These are phyloP conservation scores for Neocrepidodera transversa DNA, from an alignment of 2,888 invertebrate species.

Conservation along the genomic window DNA sequence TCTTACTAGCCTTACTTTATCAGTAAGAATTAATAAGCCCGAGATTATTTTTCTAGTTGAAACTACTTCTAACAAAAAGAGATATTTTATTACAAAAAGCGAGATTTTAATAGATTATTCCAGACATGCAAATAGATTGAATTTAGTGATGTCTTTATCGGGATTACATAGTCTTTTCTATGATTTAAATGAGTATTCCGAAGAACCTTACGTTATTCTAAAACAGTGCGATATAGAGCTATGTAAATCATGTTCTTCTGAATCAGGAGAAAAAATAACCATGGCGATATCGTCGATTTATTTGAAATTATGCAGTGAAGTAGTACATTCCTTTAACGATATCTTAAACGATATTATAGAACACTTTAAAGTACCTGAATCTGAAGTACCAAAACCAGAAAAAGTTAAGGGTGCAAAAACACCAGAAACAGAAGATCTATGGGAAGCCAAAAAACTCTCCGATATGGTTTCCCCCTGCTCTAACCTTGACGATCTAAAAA, in stretches of 20 bases:
- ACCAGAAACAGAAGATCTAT: slow-evolving; percentile 66
- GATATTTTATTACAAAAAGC: slow-evolving; percentile 68
- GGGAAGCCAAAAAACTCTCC: slow-evolving; percentile 74
- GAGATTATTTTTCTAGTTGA: slow-evolving; percentile 79
- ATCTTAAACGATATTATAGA: slow-evolving; percentile 58
- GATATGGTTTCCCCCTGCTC: slow-evolving; percentile 43
- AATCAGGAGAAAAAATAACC: slow-evolving; percentile 72
- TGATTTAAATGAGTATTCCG: slow-evolving; percentile 53
- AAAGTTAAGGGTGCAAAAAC: slow-evolving; percentile 31
- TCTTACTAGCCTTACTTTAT: slow-evolving; percentile 68
- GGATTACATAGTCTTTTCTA: slow-evolving; percentile 65
- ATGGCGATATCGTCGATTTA: slow-evolving; percentile 73
- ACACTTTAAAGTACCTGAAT: slow-evolving; percentile 58
- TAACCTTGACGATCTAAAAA: slow-evolving; percentile 28
- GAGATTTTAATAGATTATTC: slow-evolving; percentile 77
- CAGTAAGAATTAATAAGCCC: slow-evolving; percentile 77
- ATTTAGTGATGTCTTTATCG: slow-evolving; percentile 68
- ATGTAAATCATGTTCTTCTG: slow-evolving; percentile 68
- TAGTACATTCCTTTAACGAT: slow-evolving; percentile 74
- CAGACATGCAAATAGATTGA: slow-evolving; percentile 69
- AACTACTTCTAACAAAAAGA: slow-evolving; percentile 64
- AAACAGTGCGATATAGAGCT: slow-evolving; percentile 77
- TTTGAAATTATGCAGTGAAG: slow-evolving; percentile 75
- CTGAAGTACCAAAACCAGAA: slow-evolving; percentile 40
- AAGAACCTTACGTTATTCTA: slow-evolving; percentile 66